Percentiles rank a stretch among this genome's conserved stretches.
These are phyloP conservation scores for Oithona nana DNA, from an alignment of 2,888 invertebrate species.

Conservation along the genomic window DNA sequence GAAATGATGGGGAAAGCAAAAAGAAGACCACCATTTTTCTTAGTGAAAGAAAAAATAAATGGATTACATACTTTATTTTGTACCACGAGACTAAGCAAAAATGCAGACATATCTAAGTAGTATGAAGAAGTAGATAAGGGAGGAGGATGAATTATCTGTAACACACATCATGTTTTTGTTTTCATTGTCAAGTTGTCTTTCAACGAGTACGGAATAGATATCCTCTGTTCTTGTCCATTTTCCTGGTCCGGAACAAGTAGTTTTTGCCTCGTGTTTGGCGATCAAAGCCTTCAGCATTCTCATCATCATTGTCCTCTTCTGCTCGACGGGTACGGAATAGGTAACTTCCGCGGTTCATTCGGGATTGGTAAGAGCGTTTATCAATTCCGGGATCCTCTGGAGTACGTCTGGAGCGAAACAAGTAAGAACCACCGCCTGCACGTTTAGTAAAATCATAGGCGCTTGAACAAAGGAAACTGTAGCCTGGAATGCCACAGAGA, in stretches of 20 bases:
- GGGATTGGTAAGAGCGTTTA: neutral
- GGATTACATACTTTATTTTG: too few species aligned
- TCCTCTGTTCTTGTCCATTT: neutral
- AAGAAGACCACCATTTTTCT: neutral
- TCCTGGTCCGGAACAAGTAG: conserved; percentile 7
- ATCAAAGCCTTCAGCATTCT: neutral
- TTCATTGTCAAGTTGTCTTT: too few species aligned
- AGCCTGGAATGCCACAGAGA: too few species aligned
- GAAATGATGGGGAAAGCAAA: too few species aligned
- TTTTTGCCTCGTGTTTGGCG: neutral
- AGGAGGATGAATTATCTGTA: too few species aligned
- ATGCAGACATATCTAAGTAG: too few species aligned
- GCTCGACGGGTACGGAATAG: neutral
- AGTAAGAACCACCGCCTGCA: conserved; percentile 26
- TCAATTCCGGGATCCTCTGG: conserved; percentile 18
- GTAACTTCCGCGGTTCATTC: neutral
- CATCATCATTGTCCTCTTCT: neutral
- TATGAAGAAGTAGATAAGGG: too few species aligned
- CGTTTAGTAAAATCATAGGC: too few species aligned
- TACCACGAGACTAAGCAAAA: too few species aligned
- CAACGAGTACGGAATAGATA: conserved; percentile 14
- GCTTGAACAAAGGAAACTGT: too few species aligned
- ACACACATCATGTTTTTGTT: too few species aligned
- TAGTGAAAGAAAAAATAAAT: neutral
- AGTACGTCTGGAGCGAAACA: conserved; percentile 27